A percentile compares a stretch with the other conserved stretches of the same genome.
Evolutionary conservation across 2,888 invertebrate genomes (phyloP).

Genomic region (Leptopilina syphax): DNA sequence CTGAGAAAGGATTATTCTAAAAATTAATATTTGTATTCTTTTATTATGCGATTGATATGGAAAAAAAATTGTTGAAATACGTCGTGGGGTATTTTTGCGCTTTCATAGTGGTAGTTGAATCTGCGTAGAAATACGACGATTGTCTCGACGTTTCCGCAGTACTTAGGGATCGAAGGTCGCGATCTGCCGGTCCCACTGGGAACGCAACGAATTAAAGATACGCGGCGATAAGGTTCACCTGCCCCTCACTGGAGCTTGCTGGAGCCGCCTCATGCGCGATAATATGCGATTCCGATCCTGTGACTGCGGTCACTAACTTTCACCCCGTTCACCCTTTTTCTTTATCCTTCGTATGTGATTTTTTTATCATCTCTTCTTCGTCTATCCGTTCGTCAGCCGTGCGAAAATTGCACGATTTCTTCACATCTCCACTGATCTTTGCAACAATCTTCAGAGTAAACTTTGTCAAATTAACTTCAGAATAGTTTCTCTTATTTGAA

Average conservation of each 20-base stretch:
- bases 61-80: too few relatives aligned
- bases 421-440: too few relatives aligned
- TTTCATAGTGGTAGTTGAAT: not conserved
- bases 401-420: not conserved
- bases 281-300: slow-evolving; percentile 74
- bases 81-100: too few relatives aligned
- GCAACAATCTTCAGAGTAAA: too few relatives aligned
- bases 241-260: slow-evolving; percentile 47
- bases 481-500: too few relatives aligned
- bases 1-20: not conserved
- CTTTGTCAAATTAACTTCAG: too few relatives aligned
- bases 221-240: slow-evolving; percentile 51
- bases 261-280: slow-evolving; percentile 63
- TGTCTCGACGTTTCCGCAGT: slow-evolving; percentile 38
- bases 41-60: too few relatives aligned
- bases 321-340: slow-evolving; percentile 39
- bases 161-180: slow-evolving; percentile 35
- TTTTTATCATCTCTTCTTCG: slow-evolving; percentile 3
- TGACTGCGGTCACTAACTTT: slow-evolving; percentile 62
- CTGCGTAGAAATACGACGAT: slow-evolving; percentile 16
- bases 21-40: not conserved
- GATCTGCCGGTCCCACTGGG: slow-evolving; percentile 33
- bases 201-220: slow-evolving; percentile 45
- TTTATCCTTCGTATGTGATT: slow-evolving; percentile 45
- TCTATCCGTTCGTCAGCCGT: slow-evolving; percentile 31